Conservation (phyloP, 1,140 invertebrate genomes). For the Aplysia californica region DNA sequence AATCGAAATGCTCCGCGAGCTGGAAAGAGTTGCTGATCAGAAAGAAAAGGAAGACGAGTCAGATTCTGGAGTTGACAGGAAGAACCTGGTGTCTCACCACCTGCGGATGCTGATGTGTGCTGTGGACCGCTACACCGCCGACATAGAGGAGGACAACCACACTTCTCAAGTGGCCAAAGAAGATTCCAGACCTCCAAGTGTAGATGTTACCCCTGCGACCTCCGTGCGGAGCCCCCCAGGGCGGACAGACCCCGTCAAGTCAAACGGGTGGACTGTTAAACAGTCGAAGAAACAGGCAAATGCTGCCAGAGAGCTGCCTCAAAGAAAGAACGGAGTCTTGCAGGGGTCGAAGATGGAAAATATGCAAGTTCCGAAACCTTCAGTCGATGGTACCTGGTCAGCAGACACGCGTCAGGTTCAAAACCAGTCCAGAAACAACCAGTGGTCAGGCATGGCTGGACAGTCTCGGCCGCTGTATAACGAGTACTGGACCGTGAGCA, state of each 20-base stretch:
- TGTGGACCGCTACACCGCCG: constrained; percentile 22
- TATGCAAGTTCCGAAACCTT: no score
- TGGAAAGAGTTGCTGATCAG: constrained; percentile 26
- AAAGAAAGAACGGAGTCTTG: not conserved
- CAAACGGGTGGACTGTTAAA: not conserved
- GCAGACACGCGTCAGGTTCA: no score
- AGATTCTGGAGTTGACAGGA: constrained; percentile 2
- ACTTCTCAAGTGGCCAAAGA: not conserved
- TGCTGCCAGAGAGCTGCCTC: not conserved
- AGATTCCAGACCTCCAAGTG: not conserved
- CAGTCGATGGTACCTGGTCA: no score
- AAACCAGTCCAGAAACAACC: no score
- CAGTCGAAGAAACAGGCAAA: not conserved
- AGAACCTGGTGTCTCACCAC: constrained; percentile 25
- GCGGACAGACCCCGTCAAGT: not conserved
- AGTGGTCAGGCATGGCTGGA: no score
- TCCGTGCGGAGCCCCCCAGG: no score
- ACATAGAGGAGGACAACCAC: constrained; percentile 19
- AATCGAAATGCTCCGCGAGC: constrained; percentile 29
- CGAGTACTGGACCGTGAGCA: no score
- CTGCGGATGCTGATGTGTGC: constrained; percentile 29
- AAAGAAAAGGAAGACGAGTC: constrained; percentile 5
- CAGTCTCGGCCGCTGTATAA: no score
- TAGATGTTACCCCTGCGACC: no score
- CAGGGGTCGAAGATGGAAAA: no score